Conservation (phyloP, 2,797 vertebrate genomes). For the Phoeniculus purpureus region DNA sequence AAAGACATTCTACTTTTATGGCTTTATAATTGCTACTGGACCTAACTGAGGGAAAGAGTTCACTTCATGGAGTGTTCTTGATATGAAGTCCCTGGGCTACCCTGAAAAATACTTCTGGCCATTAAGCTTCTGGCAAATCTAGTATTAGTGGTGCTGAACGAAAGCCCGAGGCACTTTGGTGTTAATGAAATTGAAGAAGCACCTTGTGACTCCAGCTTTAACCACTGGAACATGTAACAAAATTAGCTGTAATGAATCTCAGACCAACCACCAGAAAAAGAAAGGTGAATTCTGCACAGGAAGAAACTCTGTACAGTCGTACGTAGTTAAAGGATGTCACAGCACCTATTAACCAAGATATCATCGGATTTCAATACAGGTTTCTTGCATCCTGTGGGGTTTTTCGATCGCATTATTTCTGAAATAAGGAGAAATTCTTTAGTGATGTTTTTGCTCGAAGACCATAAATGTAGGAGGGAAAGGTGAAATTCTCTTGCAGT, state of each 20-base stretch:
- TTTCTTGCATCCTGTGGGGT: background rate
- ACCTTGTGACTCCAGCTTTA: conserved; percentile 2
- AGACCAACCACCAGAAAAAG: background rate
- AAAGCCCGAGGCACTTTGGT: background rate
- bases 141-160: background rate
- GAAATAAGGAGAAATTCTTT: background rate
- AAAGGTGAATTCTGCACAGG: background rate
- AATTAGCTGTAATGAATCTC: background rate
- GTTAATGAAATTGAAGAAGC: conserved; percentile 33
- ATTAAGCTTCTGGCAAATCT: background rate
- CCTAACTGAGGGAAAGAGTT: background rate
- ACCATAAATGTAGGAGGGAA: background rate
- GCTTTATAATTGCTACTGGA: conserved; percentile 7
- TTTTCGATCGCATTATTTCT: background rate
- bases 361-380: background rate
- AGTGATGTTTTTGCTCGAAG: background rate
- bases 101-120: conserved; percentile 21
- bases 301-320: background rate
- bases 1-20: background rate
- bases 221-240: conserved; percentile 2
- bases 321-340: background rate
- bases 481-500: background rate
- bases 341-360: background rate
- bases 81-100: background rate
- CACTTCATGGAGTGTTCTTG: background rate